Base-by-base conservation (phyloP, 2,113 vertebrate genomes). In the Nipponia nippon region DNA sequence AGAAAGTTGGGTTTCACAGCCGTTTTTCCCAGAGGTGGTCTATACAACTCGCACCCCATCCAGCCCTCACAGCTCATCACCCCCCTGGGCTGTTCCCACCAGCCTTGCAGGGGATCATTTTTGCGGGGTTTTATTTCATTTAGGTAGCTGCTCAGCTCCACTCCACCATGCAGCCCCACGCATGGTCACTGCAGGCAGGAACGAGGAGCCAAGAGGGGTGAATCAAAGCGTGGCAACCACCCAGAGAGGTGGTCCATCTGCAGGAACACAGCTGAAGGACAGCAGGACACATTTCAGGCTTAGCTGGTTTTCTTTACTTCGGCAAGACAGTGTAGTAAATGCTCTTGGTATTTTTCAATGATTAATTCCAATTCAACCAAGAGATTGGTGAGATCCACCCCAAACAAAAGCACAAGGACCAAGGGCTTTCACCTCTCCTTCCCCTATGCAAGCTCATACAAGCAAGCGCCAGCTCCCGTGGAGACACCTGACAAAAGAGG, bases 211-310 rank as follows among this genome's bases (percentile, higher is more conserved):
- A 63, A 58, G 42, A 88, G 8, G 49, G 13, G 30, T 8, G 59
- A 93, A 79, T 8, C 0, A 0, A 82, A 81, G 49, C 1, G 2
- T 2, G 11, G 13, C 0, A 0, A 65, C 10, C 53, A 65, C 26
- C 19, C 4, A 2, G 9, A 63, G 13, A 59, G 15, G 26, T 13
- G 23, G 15, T 21, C 32, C 27, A 30, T 27, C 56, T 46, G 38
- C 20, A 34, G 32, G 34, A 84, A 55, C 0, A 8, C 78, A 90
- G 26, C 16, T 36, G 12, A 44, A 59, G 63, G 53, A 56, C 3
- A 11, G 36, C 44, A 52, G 34, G 69, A 61, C 5, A 3, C 5
- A 5, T 20, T 72, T 59, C 11, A 87, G 49, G 34, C 55, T 70
- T 20, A 42, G 16, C 10, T 40, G 36, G 16, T 56, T 70, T 70